Base-by-base conservation (phyloP, 2,888 invertebrate genomes). In the Lamellibrachia columna region DNA sequence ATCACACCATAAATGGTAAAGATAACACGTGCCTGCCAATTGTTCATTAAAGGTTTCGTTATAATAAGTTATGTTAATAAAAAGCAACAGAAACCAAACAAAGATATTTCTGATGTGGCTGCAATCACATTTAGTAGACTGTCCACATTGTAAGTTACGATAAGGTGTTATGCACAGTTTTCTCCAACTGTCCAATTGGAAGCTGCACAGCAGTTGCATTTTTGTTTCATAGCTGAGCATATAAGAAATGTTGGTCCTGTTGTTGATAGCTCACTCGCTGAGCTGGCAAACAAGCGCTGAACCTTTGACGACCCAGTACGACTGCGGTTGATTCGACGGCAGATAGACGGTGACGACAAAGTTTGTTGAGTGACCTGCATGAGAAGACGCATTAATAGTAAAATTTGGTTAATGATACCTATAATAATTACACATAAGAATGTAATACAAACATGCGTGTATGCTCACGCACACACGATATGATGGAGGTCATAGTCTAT, bases 281-380 rank as follows among this genome's bases (percentile, higher is more conserved):
- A 98, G 97, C 96, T 98, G 98, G 7, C 98, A 98, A 40, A 99
- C 97, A 3, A 98, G 97, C 0, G 99, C 99, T 1, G 98, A 98
- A 93, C 98, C 99, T 95, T 98, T 98, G 91, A 98, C 97, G 94
- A 98, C 98, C 99, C 99, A 99, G 96, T 98, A 98, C 94, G 98
- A 97, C 91, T 98, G 97, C 0, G 97, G 96, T 94, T 97, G 97
- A 40, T 96, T 95, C 0, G 95, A 98, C 97, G 96, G 96, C 92
- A 96, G 95, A 93, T 96, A 95, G 7, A 96, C 95, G n/a, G 96
- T 95, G 7, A 97, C 96, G 15, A 96, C 96, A 94, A 96, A 97
- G 95, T 97, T 97, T 15, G 97, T 97, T 0, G 97, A 97, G 93
- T 96, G 96, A 93, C 97, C 97, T 97, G 95, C 90, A 95, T 90